These are phyloP conservation scores for Amazona vittata DNA, from an alignment of 2,113 vertebrate species.

Conservation along the genomic window DNA sequence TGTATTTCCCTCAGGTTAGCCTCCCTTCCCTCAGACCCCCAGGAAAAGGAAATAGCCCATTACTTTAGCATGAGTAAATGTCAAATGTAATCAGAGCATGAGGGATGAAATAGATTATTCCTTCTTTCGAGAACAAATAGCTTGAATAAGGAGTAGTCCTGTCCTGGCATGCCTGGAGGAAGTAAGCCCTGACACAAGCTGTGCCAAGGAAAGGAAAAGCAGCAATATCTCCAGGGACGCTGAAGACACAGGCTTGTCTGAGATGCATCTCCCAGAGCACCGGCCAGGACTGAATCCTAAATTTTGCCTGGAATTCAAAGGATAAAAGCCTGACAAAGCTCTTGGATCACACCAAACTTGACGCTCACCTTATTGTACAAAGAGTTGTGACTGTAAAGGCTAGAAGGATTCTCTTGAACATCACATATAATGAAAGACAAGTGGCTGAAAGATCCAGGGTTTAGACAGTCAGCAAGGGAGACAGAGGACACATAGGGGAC, in stretches of 20 bases:
- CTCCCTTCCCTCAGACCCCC: not conserved
- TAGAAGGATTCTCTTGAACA: constrained; percentile 16
- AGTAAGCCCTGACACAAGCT: not conserved
- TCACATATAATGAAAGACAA: constrained; percentile 53
- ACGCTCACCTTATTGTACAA: constrained; percentile 64
- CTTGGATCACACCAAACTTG: not conserved
- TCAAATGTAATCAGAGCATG: not conserved
- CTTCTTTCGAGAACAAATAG: not conserved
- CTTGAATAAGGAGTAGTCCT: not conserved
- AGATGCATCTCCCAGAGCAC: not conserved
- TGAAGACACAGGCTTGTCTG: not conserved
- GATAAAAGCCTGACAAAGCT: not conserved
- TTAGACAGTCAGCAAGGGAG: constrained; percentile 50
- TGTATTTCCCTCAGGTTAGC: not conserved
- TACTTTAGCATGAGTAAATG: not conserved
- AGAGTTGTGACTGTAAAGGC: constrained; percentile 31
- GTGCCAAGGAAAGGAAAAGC: not conserved
- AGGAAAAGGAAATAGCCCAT: not conserved
- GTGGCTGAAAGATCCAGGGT: constrained; percentile 62
- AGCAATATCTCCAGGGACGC: not conserved
- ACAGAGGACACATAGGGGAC: constrained; percentile 24
- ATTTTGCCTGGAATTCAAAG: not conserved
- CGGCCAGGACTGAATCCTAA: not conserved
- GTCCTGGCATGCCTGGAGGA: not conserved
- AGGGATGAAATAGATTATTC: not conserved